Base-by-base conservation (phyloP, 2,888 invertebrate species). In the Thymelicus acteon region DNA sequence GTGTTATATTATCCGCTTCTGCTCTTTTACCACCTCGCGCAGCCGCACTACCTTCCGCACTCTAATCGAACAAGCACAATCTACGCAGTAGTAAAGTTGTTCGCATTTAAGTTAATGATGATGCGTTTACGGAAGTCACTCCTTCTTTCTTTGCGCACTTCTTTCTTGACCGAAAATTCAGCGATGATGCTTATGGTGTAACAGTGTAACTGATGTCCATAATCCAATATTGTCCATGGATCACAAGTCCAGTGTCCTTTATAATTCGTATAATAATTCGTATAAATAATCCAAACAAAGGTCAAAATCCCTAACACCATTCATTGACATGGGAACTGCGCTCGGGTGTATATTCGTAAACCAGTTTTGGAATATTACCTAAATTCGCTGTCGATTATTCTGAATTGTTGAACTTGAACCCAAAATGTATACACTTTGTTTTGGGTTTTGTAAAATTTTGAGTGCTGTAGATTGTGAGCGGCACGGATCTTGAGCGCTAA, bases 301-400 rank as follows among this genome's bases (percentile, higher is more conserved):
- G 67, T 67, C 67, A 67, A 67, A 49, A 67, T 60, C 49, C 60
- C 67, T 37, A 60, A 67, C 60, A 31, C 49, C 52, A 67, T 67
- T 67, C 67, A 67, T 67, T 67, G 49, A 39, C 52, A 67, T 67
- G 60, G 49, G 12, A 60, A 39, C 49, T n/a, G n/a, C 48, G 40
- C 13, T 67, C 48, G 12, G 40, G 52, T 60, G 60, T 52, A 52
- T 52, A 67, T 67, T 49, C 60, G 40, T 39, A 67, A 67, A 60
- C 67, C 24, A 12, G 58, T 67, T 67, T 60, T 12, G 60, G 67
- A 49, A 52, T 67, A 60, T 60, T 67, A 67, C 39, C 31, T 58
- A 24, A 47, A 66, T 48, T 49, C 60, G 37, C 57, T 6, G 37
- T 39, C 48, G 48, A 39, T 48, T 19, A 49, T 60, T 40, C 13